A percentile compares a stretch with the other conserved stretches of the same genome.
Evolutionary conservation across 2,113 vertebrate genomes (phyloP).

Genomic region (Sapayoa aenigma): DNA sequence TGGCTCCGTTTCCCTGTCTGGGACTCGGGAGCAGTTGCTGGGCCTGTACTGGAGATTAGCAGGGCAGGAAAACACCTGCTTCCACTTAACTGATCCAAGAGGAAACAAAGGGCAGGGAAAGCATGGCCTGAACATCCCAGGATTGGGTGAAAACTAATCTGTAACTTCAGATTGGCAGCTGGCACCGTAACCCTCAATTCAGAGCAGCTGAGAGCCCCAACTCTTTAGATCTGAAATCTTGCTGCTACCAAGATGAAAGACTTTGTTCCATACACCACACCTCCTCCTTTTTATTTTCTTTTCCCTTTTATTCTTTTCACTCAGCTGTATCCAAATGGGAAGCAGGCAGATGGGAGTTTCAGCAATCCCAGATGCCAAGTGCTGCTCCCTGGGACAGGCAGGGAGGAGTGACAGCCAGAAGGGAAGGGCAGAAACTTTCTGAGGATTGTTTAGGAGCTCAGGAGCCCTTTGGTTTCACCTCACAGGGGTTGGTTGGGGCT

Average conservation of each 20-base stretch:
- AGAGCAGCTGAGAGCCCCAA: neutral
- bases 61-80: slow-evolving; percentile 45
- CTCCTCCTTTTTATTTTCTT: neutral
- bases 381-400: neutral
- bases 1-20: neutral
- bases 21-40: neutral
- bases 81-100: neutral
- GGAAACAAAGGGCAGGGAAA: slow-evolving; percentile 24
- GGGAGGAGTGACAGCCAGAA: neutral
- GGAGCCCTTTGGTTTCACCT: neutral
- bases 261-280: neutral
- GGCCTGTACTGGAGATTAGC: neutral
- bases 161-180: neutral
- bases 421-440: neutral
- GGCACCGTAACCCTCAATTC: slow-evolving; percentile 38
- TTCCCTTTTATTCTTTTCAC: neutral
- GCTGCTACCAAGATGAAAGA: neutral
- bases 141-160: slow-evolving; percentile 35
- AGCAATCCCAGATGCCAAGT: neutral
- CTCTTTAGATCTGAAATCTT: neutral
- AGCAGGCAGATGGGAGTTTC: neutral
- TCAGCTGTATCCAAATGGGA: neutral
- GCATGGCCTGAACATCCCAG: neutral
- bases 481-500: neutral
- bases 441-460: neutral